Percentiles rank a stretch among this genome's conserved stretches.
These are phyloP conservation scores for Drosophila greeni DNA, from an alignment of 2,888 invertebrate species.

Conservation along the genomic window DNA sequence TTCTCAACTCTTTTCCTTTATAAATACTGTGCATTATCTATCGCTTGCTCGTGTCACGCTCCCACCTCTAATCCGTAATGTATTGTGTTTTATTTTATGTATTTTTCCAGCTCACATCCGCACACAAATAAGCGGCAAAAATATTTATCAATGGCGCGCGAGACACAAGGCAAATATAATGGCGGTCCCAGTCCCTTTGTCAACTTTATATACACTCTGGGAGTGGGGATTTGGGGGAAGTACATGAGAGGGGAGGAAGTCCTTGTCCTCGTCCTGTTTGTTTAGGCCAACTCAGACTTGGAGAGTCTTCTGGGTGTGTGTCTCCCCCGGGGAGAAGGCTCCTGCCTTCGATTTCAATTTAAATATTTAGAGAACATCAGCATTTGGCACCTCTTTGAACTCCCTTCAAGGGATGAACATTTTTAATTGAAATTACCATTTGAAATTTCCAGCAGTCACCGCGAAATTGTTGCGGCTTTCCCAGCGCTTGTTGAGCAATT, in stretches of 20 bases:
- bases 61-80: conserved; percentile 10
- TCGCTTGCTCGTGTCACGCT: conserved; percentile 19
- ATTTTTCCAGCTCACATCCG: conserved; percentile 53
- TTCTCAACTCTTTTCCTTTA: too few species aligned
- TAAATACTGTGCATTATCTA: too few species aligned
- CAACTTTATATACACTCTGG: conserved; percentile 7
- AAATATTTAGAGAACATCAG: conserved; percentile 41
- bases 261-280: conserved; percentile 17
- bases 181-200: conserved; percentile 24
- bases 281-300: conserved; percentile 32
- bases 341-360: conserved; percentile 39
- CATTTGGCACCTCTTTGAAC: conserved; percentile 45
- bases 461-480: conserved; percentile 40
- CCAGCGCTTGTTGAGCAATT: conserved; percentile 14
- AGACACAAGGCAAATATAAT: conserved; percentile 36
- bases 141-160: conserved; percentile 54
- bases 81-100: conserved; percentile 57
- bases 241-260: neutral
- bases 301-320: conserved; percentile 8
- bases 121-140: conserved; percentile 44
- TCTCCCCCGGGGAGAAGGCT: neutral
- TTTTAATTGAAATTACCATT: conserved; percentile 69
- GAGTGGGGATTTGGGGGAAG: neutral
- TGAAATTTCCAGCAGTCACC: conserved; percentile 50
- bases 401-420: conserved; percentile 34